Conservation (phyloP, 2,888 invertebrate genomes). For the Drosophila pseudotalamancana region DNA sequence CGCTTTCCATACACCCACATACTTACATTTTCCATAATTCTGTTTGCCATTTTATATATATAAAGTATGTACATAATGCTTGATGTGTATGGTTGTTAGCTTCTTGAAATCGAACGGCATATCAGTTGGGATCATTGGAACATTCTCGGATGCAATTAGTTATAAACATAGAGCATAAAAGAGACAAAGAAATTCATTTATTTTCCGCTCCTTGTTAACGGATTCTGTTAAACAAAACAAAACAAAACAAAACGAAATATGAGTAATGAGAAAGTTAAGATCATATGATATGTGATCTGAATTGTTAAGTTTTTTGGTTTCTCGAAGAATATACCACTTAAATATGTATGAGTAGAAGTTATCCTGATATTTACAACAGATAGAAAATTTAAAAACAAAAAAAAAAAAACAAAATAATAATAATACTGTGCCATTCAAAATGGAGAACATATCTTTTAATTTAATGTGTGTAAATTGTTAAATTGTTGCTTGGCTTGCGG, state of each 20-base stretch:
- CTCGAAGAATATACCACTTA: background rate
- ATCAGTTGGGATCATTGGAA: constrained; percentile 74
- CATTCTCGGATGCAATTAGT: constrained; percentile 35
- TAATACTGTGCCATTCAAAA: constrained; percentile 63
- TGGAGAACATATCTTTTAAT: constrained; percentile 69
- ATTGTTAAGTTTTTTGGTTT: constrained; percentile 6
- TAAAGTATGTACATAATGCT: constrained; percentile 21
- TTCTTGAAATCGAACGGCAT: constrained; percentile 72
- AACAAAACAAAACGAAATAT: background rate
- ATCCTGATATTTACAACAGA: constrained; percentile 21
- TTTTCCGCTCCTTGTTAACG: background rate
- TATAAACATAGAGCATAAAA: constrained; percentile 13
- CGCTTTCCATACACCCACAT: background rate
- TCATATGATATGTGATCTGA: no score
- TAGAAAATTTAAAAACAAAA: constrained; percentile 2
- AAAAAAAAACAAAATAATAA: constrained; percentile 18
- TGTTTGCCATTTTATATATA: constrained; percentile 4
- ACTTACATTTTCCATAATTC: background rate
- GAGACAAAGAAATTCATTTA: background rate
- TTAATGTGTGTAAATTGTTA: constrained; percentile 39
- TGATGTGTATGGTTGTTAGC: constrained; percentile 66
- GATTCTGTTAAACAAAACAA: background rate
- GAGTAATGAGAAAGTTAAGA: no score
- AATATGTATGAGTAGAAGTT: constrained; percentile 1
- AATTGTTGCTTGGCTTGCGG: constrained; percentile 63